Percentiles rank a stretch among this genome's conserved stretches.
Evolutionary conservation across 2,113 vertebrate genomes (phyloP).

Genomic region (Mohoua ochrocephala): DNA sequence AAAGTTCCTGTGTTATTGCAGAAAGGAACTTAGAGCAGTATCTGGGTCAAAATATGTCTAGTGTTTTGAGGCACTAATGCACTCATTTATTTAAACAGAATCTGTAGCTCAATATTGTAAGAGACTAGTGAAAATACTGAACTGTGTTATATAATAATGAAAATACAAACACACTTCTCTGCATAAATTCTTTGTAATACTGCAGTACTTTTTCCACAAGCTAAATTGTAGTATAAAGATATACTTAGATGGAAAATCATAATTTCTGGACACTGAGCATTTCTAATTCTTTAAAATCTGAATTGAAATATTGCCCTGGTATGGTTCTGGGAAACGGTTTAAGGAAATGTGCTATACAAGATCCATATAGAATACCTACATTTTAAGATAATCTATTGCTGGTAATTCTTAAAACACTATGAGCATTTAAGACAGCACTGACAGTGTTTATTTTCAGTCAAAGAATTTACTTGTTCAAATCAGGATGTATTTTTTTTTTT

Average conservation of each 20-base stretch:
- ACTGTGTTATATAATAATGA: neutral
- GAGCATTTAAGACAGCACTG: neutral
- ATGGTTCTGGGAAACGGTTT: neutral
- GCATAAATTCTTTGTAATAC: neutral
- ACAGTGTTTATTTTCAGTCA: neutral
- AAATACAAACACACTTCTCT: neutral
- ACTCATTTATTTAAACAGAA: neutral
- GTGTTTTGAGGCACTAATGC: neutral
- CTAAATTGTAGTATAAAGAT: neutral
- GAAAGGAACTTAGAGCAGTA: neutral
- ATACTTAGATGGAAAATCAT: neutral
- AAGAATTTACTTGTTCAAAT: neutral
- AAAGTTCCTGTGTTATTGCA: neutral
- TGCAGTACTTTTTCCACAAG: neutral
- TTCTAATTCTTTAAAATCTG: neutral
- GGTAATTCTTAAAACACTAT: neutral
- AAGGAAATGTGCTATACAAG: neutral
- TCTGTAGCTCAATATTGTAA: neutral
- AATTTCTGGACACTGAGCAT: neutral
- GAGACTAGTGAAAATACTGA: neutral
- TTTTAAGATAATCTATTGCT: neutral
- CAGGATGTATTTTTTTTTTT: neutral
- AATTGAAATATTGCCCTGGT: neutral
- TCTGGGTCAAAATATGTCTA: neutral
- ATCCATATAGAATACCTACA: neutral